These are phyloP conservation scores for Dione vanillae DNA, from an alignment of 2,888 invertebrate species.

Conservation along the genomic window DNA sequence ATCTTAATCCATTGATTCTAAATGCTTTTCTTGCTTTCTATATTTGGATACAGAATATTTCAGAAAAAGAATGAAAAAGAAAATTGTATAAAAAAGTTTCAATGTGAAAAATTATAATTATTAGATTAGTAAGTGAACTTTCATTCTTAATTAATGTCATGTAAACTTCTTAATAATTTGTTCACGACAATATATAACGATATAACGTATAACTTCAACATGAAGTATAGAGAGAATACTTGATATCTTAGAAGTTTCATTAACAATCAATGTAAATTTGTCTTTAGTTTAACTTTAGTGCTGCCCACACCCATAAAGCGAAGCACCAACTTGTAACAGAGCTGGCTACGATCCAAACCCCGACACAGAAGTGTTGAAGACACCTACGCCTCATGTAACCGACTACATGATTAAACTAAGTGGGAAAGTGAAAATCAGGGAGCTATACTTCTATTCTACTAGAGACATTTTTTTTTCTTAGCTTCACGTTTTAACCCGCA, in stretches of 20 bases:
- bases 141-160: too few relatives aligned
- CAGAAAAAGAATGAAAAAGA: too few relatives aligned
- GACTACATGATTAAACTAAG: conserved; percentile 7
- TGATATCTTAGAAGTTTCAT: conserved; percentile 7
- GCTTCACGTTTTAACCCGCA: too few relatives aligned
- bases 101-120: too few relatives aligned
- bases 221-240: neutral
- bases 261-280: conserved; percentile 30
- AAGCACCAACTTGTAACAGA: conserved; percentile 30
- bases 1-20: neutral
- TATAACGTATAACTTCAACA: too few relatives aligned
- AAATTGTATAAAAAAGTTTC: too few relatives aligned
- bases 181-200: too few relatives aligned
- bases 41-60: too few relatives aligned
- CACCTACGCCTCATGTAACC: conserved; percentile 25
- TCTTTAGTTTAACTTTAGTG: conserved; percentile 29
- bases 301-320: conserved; percentile 32
- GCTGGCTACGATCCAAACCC: conserved; percentile 36
- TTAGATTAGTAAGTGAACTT: too few relatives aligned
- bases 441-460: too few relatives aligned
- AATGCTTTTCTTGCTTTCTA: neutral
- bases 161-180: too few relatives aligned
- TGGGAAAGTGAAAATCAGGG: conserved; percentile 4
- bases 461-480: too few relatives aligned
- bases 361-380: conserved; percentile 21